Conservation (phyloP, 2,113 vertebrate species). For the Columba janthina region DNA sequence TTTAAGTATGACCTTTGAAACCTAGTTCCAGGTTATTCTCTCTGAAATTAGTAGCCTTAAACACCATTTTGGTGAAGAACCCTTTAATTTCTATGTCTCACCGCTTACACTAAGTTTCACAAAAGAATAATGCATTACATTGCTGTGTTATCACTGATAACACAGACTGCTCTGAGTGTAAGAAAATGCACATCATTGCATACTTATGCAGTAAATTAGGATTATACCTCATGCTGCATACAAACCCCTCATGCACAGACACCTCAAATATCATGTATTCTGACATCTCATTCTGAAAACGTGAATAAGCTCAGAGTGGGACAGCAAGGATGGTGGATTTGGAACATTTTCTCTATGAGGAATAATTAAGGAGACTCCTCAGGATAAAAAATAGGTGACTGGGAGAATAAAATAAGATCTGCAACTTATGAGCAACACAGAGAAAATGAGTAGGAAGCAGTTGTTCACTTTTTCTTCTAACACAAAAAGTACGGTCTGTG, state of each 20-base stretch:
- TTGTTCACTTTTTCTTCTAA: background rate
- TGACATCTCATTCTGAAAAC: background rate
- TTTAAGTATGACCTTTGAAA: background rate
- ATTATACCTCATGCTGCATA: background rate
- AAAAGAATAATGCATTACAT: background rate
- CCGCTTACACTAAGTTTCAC: background rate
- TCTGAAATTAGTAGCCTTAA: background rate
- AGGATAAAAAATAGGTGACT: background rate
- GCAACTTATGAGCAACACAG: rapidly evolving
- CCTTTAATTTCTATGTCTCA: background rate
- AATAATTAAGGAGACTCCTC: background rate
- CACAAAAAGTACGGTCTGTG: background rate
- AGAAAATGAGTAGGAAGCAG: background rate
- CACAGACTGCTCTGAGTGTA: background rate
- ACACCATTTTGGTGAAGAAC: background rate
- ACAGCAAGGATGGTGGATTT: background rate
- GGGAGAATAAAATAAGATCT: background rate
- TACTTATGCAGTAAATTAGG: background rate
- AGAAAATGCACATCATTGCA: background rate
- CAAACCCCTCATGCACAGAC: background rate
- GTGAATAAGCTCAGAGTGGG: background rate
- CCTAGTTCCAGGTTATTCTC: background rate
- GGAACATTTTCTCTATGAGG: background rate
- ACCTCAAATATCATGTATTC: background rate
- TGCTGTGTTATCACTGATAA: background rate